phyloP scores from a whole-genome alignment of 1,140 invertebrate species.

The Panulirus ornatus region DNA sequence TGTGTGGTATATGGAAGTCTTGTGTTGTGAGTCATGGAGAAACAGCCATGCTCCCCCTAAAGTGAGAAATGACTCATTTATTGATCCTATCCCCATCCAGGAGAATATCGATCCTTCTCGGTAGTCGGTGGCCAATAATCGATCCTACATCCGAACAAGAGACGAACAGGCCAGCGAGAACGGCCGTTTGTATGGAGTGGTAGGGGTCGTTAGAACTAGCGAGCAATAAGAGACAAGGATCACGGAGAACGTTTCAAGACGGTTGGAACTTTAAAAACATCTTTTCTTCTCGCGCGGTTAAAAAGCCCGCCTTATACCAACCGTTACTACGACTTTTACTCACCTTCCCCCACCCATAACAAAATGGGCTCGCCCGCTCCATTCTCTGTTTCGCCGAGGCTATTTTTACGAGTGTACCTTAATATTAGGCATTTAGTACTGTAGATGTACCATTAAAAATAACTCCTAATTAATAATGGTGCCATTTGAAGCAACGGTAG shows the following conservation, averaged over 20 bases:
- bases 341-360: conserved; percentile 57
- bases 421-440: neutral
- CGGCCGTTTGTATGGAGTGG: neutral
- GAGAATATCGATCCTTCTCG: conserved; percentile 37
- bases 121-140: neutral
- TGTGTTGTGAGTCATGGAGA: conserved; percentile 34
- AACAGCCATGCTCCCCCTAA: conserved; percentile 13
- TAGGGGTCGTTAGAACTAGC: neutral
- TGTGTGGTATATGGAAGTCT: neutral
- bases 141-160: conserved; percentile 19
- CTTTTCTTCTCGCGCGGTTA: conserved; percentile 36
- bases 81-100: conserved; percentile 29
- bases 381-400: conserved; percentile 37
- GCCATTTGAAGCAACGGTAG: neutral
- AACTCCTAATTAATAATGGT: neutral
- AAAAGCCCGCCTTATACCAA: conserved; percentile 56
- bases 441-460: neutral
- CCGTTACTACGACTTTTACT: conserved; percentile 73
- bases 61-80: conserved; percentile 27
- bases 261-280: conserved; percentile 47
- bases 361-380: conserved; percentile 68
- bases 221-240: neutral
- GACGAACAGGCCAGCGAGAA: too few relatives aligned
- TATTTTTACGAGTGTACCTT: conserved; percentile 32
- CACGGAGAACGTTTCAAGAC: neutral